Base-by-base conservation (phyloP, 2,113 vertebrate genomes). In the Aplodontia rufa region DNA sequence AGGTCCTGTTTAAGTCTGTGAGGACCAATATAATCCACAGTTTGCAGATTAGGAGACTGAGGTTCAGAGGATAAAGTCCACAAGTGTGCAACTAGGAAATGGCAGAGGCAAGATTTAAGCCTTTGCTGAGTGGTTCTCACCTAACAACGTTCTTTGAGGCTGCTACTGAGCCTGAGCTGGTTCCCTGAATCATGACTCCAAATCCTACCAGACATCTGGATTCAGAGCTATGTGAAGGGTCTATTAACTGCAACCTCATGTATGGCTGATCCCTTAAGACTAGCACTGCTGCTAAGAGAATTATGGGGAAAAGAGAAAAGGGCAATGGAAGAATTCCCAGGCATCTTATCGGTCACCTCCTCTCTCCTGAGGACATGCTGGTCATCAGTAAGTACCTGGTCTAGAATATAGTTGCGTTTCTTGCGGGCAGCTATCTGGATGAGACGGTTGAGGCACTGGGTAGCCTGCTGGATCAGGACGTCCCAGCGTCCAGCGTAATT, bases 401-500 rank as follows among this genome's bases (percentile, higher is more conserved):
- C 99, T 49, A 99, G 98, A 96, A 99, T 99, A 97, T 99, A 99
- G 98, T 99, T 99, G 95, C 99, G 99, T 37, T 98, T 99, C 98
- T 99, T 99, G 94, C 99, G 99, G 35, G 99, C 99, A 0, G 99
- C 99, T 3, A 99, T 99, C 98, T 99, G 99, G 92, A 99, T 99
- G 71, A 99, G 98, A 72, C 99, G 98, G 98, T 99, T 99, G 93
- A 99, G 99, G 98, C 99, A 99, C 98, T 99, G 99, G 9, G 99
- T 99, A 42, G 99, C 99, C 97, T 99, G 99, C 95, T 99, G 99
- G 81, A 99, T 99, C 53, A 99, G 98, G 17, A 99, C 97, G 1
- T 99, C 99, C 99, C 99, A 99, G 82, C 99, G 99, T 0, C 99
- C 99, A 0, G 99, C 98, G 9, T 99, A 99, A 97, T 99, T 99